Conservation (phyloP, 2,888 invertebrate genomes). For the Hirtodrosophila alboralis region DNA sequence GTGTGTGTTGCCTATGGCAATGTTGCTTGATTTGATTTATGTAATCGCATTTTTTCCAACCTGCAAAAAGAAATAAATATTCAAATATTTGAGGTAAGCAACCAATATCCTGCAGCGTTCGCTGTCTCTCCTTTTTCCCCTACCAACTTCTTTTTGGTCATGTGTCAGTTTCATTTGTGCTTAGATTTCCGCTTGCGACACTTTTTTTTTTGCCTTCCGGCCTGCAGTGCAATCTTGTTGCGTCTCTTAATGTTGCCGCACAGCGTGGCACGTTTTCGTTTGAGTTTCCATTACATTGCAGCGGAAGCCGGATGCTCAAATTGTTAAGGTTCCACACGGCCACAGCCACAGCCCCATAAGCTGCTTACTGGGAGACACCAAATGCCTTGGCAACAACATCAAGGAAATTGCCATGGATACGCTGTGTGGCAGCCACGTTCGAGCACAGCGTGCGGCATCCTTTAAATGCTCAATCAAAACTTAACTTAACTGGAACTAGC, state of each 20-base stretch:
- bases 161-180: conserved; percentile 69
- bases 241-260: conserved; percentile 57
- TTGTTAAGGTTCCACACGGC: conserved; percentile 66
- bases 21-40: conserved; percentile 56
- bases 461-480: conserved; percentile 77
- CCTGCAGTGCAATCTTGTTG: conserved; percentile 37
- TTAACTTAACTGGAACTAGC: conserved; percentile 35
- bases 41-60: conserved; percentile 40
- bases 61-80: conserved; percentile 19
- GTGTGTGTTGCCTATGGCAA: conserved; percentile 35
- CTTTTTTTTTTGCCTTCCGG: too few species aligned
- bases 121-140: not conserved
- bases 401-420: conserved; percentile 51
- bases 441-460: conserved; percentile 36
- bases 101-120: conserved; percentile 61
- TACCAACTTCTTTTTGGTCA: conserved; percentile 15
- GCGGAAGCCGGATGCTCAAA: conserved; percentile 75
- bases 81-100: conserved; percentile 11
- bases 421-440: conserved; percentile 36
- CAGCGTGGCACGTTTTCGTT: conserved; percentile 52
- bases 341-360: conserved; percentile 62
- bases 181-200: conserved; percentile 68
- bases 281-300: conserved; percentile 76
- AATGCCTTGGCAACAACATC: conserved; percentile 26
- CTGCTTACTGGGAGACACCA: conserved; percentile 50